These are phyloP conservation scores for Aphelocoma californica DNA, from an alignment of 2,797 vertebrate species.

Conservation along the genomic window DNA sequence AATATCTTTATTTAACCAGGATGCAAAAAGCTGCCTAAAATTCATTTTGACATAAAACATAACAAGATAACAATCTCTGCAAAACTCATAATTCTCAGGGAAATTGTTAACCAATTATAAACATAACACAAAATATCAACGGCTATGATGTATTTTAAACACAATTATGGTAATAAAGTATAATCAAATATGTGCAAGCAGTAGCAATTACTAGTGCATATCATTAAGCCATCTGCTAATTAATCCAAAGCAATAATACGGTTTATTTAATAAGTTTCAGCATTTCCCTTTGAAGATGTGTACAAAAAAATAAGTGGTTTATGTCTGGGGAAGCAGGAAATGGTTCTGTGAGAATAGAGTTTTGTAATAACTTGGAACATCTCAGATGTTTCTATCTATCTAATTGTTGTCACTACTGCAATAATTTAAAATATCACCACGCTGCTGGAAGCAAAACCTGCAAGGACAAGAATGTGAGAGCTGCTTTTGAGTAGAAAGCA, in stretches of 20 bases:
- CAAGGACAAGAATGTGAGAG: background rate
- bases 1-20: background rate
- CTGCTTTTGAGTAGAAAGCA: background rate
- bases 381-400: conserved; percentile 25
- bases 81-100: conserved; percentile 46
- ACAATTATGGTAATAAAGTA: conserved; percentile 53
- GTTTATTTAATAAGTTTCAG: conserved; percentile 56
- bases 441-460: background rate
- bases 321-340: conserved; percentile 30
- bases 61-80: background rate
- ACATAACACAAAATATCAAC: conserved; percentile 45
- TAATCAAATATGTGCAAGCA: conserved; percentile 56
- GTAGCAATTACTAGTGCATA: conserved; percentile 58
- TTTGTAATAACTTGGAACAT: background rate
- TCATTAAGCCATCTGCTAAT: conserved; percentile 62
- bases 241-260: conserved; percentile 54
- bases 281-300: conserved; percentile 43
- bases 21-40: background rate
- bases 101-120: conserved; percentile 47
- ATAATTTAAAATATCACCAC: background rate
- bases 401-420: background rate
- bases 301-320: conserved; percentile 35
- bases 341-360: background rate
- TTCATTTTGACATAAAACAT: background rate
- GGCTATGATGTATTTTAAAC: conserved; percentile 60